Evolutionary conservation across 2,113 vertebrate genomes (phyloP), one percentile per base, ranked within the genome.

Genomic region (Scomber japonicus): DNA sequence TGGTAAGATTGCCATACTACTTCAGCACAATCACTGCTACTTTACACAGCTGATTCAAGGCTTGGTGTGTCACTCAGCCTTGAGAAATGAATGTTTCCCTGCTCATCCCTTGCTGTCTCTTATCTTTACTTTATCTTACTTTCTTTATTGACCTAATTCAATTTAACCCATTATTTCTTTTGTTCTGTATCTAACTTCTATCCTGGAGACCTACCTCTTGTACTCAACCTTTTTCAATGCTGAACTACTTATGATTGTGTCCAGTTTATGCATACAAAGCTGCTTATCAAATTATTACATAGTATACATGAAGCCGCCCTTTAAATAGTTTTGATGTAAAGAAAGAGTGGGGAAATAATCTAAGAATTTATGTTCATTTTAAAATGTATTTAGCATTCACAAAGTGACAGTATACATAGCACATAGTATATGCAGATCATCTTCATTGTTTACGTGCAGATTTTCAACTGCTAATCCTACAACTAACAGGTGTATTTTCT

Each of bases 21-120:
- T 93, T 84, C 84, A 92, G 91, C 90, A 92, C 92, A 93, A 92
- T 92, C 92, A 92, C 81, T 53, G 71, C 84, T 83, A 61, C 84
- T 85, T 88, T 71, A 90, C 82, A 87, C 54, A 57, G 77, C 80
- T 86, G 24, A 81, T 68, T 76, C 67, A 14, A 67, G 75, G 80
- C 60, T 64, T 4, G 3, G 45, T 59, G 53, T 19, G 54, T 68
- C 24, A 53, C 78, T 64, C 53, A 50, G 71, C 79, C 68, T 86
- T 59, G 73, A 80, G 48, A 84, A 75, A 88, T 88, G 69, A 92
- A 86, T 84, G 71, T 88, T 84, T 82, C 57, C 73, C 54, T 60
- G 59, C 68, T 81, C 44, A 50, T 53, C 51, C 17, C 62, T 69
- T n/a, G 12, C 40, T 71, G 64, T 61, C 30, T 50, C 21, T 8